A percentile compares a stretch with the other conserved stretches of the same genome.
These are phyloP conservation scores for Eupeodes corollae DNA, from an alignment of 1,140 invertebrate genomes.

Conservation along the genomic window DNA sequence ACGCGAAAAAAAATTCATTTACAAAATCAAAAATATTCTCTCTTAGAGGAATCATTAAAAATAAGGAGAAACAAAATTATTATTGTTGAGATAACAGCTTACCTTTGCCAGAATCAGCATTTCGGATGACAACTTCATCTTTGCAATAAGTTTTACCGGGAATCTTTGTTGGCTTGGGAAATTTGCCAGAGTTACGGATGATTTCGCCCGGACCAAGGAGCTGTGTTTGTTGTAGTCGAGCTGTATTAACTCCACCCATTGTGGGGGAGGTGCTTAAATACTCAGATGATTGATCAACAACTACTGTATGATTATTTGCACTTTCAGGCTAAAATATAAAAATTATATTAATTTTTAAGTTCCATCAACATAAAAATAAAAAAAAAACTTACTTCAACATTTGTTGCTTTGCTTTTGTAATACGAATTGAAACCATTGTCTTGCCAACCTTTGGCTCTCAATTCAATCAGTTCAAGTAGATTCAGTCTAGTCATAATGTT, in stretches of 20 bases:
- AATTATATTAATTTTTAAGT: neutral
- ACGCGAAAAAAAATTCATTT: conserved; percentile 1
- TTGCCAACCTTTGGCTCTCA: conserved; percentile 76
- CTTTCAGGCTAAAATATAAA: neutral
- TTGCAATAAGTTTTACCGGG: conserved; percentile 85
- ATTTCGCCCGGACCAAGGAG: conserved; percentile 67
- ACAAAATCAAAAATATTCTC: no score
- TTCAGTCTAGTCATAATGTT: conserved; percentile 70
- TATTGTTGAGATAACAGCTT: conserved; percentile 18
- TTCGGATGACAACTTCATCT: conserved; percentile 86
- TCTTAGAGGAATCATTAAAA: neutral
- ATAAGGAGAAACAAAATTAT: conserved; percentile 5
- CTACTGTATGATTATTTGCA: neutral
- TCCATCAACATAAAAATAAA: neutral
- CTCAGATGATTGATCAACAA: conserved; percentile 9
- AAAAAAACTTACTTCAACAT: conserved; percentile 49
- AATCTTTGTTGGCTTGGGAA: conserved; percentile 75
- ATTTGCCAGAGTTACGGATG: conserved; percentile 78
- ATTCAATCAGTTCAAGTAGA: conserved; percentile 77
- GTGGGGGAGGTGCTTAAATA: conserved; percentile 37
- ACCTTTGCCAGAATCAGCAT: conserved; percentile 92
- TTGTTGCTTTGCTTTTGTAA: conserved; percentile 66
- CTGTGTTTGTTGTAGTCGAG: conserved; percentile 21
- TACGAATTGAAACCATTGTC: conserved; percentile 69
- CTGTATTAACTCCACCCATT: conserved; percentile 19